Conservation (phyloP, 2,888 invertebrate genomes). For the Sialis lutaria region DNA sequence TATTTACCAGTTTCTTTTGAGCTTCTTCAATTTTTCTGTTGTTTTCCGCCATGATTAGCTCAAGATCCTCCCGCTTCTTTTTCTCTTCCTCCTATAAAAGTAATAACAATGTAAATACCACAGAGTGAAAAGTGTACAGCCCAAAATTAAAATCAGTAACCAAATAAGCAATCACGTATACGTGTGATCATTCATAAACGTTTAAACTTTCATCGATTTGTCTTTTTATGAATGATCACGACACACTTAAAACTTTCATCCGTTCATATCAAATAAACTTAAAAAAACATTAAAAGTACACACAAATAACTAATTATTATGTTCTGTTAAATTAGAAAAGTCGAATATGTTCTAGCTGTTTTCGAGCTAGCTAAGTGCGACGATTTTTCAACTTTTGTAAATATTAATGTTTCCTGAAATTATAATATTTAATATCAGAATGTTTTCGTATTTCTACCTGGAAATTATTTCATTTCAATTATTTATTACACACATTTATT, state of each 20-base stretch:
- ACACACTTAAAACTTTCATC: not conserved
- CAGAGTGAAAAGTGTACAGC: not conserved
- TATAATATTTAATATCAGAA: no score
- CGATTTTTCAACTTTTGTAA: no score
- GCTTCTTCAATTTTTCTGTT: conserved; percentile 95
- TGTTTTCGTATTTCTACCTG: no score
- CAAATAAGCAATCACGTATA: not conserved
- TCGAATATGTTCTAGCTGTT: no score
- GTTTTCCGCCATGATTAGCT: conserved; percentile 94
- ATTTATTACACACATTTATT: no score
- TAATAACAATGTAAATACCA: conserved; percentile 2
- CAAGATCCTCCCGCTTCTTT: conserved; percentile 87
- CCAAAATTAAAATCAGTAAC: not conserved
- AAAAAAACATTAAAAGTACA: not conserved
- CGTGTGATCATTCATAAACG: no score
- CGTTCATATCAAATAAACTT: not conserved
- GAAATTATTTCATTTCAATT: no score
- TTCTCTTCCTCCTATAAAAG: conserved; percentile 91
- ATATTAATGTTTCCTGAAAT: no score
- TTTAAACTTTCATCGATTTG: no score
- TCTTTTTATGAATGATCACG: not conserved
- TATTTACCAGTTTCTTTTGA: conserved; percentile 82
- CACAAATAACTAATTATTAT: no score
- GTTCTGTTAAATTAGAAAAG: no score
- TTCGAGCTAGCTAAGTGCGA: no score